Evolutionary conservation across 2,888 invertebrate species (phyloP), one percentile per base, ranked within the genome.

Genomic region (Epirrhoe tristata): DNA sequence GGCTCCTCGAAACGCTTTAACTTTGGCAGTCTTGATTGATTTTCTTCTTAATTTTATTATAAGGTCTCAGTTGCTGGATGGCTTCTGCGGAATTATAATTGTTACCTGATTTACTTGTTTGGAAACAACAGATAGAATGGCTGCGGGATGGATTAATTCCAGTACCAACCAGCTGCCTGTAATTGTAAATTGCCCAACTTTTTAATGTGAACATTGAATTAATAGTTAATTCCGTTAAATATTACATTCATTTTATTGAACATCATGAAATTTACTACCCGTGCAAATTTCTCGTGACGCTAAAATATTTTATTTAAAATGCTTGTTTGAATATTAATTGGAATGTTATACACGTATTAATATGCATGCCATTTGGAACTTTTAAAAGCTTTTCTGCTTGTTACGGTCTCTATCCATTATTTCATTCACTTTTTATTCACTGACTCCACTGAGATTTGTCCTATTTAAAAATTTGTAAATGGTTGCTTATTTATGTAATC

Each of bases 11-110:
- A 84, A 82, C 82, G 84, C 85, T 81, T 84, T 82, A 88, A 89
- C 86, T 92, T 91, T 90, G 86, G 82, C 86, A 87, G 84, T 76
- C 72, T 84, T 90, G 89, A 92, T 91, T 91, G 90, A 90, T 92
- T 91, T 86, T 84, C 82, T 83, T 82, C 76, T 77, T 78, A 85
- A 86, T 85, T 86, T 83, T 78, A 74, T 74, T 75, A 69, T 64
- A 76, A 74, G 79, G 82, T 83, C 77, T 79, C 77, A 78, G 76
- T 80, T 80, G 75, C 77, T 77, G 79, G 81, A 79, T 77, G 76
- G 72, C 69, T 66, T 63, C 71, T 75, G 60, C 68, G 63, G 53
- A 77, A 75, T 80, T 82, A 79, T 80, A 81, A 84, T 82, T 82
- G 77, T 62, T 64, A 69, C 60, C 71, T 63, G 68, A 66, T 68